phyloP scores from a whole-genome alignment of 2,113 vertebrate genomes.

The Syngnathoides biaculeatus region DNA sequence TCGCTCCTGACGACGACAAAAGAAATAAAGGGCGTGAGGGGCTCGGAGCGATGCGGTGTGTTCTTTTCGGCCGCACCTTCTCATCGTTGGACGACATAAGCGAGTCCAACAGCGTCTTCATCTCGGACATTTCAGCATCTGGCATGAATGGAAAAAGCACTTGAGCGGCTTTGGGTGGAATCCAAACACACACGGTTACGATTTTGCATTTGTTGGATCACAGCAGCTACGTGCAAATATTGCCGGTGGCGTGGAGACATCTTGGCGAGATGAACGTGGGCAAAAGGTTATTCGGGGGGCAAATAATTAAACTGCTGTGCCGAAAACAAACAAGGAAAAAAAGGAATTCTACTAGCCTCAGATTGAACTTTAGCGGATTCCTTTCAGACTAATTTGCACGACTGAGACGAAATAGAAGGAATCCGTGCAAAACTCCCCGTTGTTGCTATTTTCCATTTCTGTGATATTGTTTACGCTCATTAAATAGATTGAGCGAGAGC shows the following conservation, averaged over 20 bases:
- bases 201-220: neutral
- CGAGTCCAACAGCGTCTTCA: constrained; percentile 62
- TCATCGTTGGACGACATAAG: constrained; percentile 61
- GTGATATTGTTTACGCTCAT: too few relatives aligned
- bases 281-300: neutral
- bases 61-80: constrained; percentile 56
- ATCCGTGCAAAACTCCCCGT: neutral
- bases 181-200: neutral
- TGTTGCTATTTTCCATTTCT: too few relatives aligned
- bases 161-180: neutral
- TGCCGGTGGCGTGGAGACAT: neutral
- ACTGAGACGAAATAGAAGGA: neutral
- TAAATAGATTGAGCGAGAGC: too few relatives aligned
- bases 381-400: neutral
- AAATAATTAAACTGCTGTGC: neutral
- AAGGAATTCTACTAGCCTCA: neutral
- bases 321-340: neutral
- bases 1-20: constrained; percentile 74
- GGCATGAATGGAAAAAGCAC: constrained; percentile 5
- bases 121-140: constrained; percentile 80
- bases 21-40: neutral
- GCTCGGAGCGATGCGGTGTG: too few relatives aligned
- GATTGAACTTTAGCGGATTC: neutral
- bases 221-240: neutral
- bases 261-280: neutral